Evolutionary conservation across 1,140 invertebrate species (phyloP), one percentile per base, ranked within the genome.

Genomic region (Drosophila suzukii): DNA sequence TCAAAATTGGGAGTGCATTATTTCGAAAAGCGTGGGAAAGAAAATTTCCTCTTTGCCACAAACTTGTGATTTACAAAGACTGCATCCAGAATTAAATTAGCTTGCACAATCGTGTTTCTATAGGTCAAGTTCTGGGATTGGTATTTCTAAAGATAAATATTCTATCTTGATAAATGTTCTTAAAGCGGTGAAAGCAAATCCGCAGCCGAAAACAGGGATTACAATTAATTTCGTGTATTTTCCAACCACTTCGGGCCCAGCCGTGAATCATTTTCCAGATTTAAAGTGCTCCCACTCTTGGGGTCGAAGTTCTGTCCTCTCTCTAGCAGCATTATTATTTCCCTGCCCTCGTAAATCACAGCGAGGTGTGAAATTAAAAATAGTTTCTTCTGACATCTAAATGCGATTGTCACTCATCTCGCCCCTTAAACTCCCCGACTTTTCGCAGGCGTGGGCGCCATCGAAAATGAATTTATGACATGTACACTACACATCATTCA

Each of bases 331-430:
- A 24, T 47, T 50, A 47, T 56, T 27, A 57, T 24, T 17, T 41
- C 47, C 20, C 43, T 36, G 67, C 63, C 67, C 56, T 63, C 68
- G 66, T 71, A 58, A 71, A 72, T 58, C 66, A 72, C 54, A 6
- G 44, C 68, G 51, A 75, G 71, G 72, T 75, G 72, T 65, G 71
- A 75, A 75, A 75, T 75, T 75, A 75, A 56, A 75, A 75, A 75
- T 75, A 75, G 72, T 75, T 62, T 75, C 20, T 20, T 75, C 46
- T 75, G 71, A 75, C 72, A 75, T 46, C 38, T 71, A 72, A 72
- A 70, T 71, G 67, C 34, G 67, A 56, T 68, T 70, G 63, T 68
- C 67, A 68, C 62, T 68, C 67, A 67, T 39, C 44, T 17, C 8
- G 49, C 49, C 30, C 47, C 27, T 49, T 49, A 30, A 49, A 34